Evolutionary conservation across 2,113 vertebrate genomes (phyloP).

Genomic region (Amphilophus citrinellus): DNA sequence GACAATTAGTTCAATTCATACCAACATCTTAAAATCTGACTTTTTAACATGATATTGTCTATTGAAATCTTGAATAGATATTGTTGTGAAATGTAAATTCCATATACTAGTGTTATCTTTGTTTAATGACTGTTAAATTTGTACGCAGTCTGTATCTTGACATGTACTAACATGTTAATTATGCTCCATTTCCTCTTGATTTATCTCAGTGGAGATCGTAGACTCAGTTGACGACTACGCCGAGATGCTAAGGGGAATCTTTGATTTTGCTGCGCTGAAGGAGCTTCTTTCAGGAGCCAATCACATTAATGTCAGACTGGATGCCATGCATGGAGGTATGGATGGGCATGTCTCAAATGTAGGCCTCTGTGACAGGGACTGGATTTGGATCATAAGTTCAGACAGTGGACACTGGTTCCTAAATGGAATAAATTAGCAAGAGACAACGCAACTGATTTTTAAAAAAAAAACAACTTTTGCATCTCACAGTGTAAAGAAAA

Average conservation of each 20-base stretch:
- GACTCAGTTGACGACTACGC: conserved; percentile 95
- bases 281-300: conserved; percentile 92
- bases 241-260: conserved; percentile 94
- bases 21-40: neutral
- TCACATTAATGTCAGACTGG: conserved; percentile 92
- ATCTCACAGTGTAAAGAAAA: neutral
- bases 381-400: neutral
- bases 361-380: too few species aligned
- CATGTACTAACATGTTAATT: neutral
- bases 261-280: conserved; percentile 93
- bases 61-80: neutral
- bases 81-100: neutral
- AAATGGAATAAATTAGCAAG: neutral
- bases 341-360: neutral
- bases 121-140: neutral
- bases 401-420: neutral
- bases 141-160: neutral
- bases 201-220: conserved; percentile 92
- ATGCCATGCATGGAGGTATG: conserved; percentile 98
- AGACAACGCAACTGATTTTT: neutral
- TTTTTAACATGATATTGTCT: neutral
- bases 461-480: neutral
- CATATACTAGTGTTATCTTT: neutral
- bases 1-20: neutral
- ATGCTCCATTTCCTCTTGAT: neutral